A percentile compares a stretch with the other conserved stretches of the same genome.
Evolutionary conservation across 2,888 invertebrate species (phyloP).

Genomic region (Limnephilus auricula): DNA sequence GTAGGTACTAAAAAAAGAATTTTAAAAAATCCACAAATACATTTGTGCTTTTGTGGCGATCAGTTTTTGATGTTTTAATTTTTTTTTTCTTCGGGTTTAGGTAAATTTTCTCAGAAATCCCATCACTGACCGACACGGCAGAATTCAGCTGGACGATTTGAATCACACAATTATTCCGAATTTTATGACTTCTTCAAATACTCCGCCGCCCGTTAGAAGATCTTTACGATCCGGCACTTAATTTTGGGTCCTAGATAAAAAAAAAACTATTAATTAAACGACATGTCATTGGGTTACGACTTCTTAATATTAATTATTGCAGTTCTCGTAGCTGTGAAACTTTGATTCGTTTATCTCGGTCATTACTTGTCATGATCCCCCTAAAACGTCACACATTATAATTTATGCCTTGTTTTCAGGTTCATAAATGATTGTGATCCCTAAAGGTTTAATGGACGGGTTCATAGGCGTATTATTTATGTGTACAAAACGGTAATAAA

Average conservation of each 20-base stretch:
- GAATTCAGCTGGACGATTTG: neutral
- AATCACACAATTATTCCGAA: neutral
- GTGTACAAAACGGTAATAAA: neutral
- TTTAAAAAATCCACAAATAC: no score
- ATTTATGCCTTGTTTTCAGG: neutral
- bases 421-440: neutral
- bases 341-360: neutral
- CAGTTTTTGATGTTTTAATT: neutral
- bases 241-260: neutral
- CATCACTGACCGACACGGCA: neutral
- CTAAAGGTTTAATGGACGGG: neutral
- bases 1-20: no score
- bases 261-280: neutral
- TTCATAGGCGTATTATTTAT: neutral
- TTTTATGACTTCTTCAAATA: conserved; percentile 42
- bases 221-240: conserved; percentile 39
- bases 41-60: no score
- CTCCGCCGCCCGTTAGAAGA: conserved; percentile 19
- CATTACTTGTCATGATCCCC: neutral
- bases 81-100: neutral
- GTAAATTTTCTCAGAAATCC: neutral
- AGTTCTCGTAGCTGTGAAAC: neutral
- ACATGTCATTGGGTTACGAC: neutral
- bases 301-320: neutral
- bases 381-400: neutral